Base-by-base conservation (phyloP, 2,888 invertebrate species). In the Muschampia plurimacula region DNA sequence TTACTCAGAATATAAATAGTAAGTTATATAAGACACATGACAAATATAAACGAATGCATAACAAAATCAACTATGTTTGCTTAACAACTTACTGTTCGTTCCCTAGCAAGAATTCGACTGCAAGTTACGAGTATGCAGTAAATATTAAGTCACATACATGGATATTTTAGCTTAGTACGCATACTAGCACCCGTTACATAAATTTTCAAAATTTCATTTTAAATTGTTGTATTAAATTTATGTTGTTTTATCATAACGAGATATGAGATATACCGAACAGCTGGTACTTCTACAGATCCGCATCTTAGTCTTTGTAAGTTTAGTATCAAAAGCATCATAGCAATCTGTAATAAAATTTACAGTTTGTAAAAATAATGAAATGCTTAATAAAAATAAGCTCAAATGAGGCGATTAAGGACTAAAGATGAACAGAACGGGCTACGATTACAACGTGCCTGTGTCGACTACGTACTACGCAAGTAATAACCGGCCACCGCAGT, bases 391-490 rank as follows among this genome's bases (percentile, higher is more conserved):
- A 89, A 87, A 85, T 88, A 88, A 88, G 86, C 85, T 88, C 91
- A 89, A 92, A 94, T 93, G 93, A 90, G 88, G 89, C 90, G 86
- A 87, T 86, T 88, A 84, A 87, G 84, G 87, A 83, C 86, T 89
- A 87, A 94, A 93, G 89, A 94, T 94, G 94, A 93, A 92, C 93
- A 91, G 94, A 91, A 88, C 92, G 89, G 92, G 90, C 86, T 94
- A 92, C 90, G 92, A 93, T 82, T 94, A 91, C 81, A 89, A 87
- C 89, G 93, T 89, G 89, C 93, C 94, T 87, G 88, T 90, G 83
- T 90, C 93, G 79, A 90, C 92, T 76, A 89, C 92, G 69, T 93
- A 92, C 81, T 93, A 93, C 81, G 86, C 90, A 79, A 89, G 88
- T 80, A 91, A 89, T 85, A 92, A 87, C 81, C 89, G 91, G 75